Evolutionary conservation across 2,888 invertebrate genomes (phyloP), one percentile per base, ranked within the genome.

Genomic region (Lymantria dispar): DNA sequence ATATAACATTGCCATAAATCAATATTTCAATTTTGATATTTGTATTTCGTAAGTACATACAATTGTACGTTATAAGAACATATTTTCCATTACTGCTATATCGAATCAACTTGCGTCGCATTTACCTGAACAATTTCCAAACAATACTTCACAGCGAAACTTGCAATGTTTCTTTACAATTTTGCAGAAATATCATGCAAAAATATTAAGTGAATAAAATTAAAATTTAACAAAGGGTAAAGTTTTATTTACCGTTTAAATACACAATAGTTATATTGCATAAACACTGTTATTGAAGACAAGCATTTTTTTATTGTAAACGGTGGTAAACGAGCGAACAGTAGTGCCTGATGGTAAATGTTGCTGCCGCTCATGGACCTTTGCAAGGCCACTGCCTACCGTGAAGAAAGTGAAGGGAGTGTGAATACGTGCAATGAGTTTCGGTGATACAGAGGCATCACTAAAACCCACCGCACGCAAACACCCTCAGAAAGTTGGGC

Each of bases 51-150:
- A 22, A 22, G 22, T 22, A 22, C 22, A 2, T 5, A 33, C 33
- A 33, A 33, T 10, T 5, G 2, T 10, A 33, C 33, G 33, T 33
- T 33, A 33, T 33, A 8, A 10, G 10, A 8, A 33, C 33, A 33
- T 10, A 33, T 33, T 45, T 50, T 45, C 54, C 47, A 54, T 67
- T 64, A 61, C 55, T 54, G 53, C 45, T 49, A 52, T 45, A 54
- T 53, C 52, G 60, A 64, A 66, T 66, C 60, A 66, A 66, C 63
- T 62, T 50, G 54, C 37, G 49, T 45, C 45, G 46, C 50, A 30
- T 56, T 49, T 49, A 60, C 52, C 54, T 58, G 55, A 9, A 52
- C 52, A 47, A 68, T 45, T 59, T 48, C 37, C 52, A 51, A 64
- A 64, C 68, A 67, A 64, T 56, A 52, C 56, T 53, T 44, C 39